Base-by-base conservation (phyloP, 1,140 invertebrate species). In the Ylistrum balloti region DNA sequence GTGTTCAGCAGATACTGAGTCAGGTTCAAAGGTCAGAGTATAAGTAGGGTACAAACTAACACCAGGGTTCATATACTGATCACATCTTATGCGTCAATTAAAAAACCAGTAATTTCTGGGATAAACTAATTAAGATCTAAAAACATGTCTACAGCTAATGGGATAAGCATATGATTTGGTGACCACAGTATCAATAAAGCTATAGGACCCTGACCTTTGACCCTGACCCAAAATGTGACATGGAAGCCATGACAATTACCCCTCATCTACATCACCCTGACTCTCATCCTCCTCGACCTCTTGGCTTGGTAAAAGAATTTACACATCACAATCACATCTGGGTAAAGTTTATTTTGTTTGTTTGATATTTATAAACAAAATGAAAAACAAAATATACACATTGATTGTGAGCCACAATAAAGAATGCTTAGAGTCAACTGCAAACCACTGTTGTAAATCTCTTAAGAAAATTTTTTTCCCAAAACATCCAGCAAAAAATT, bases 261-360 rank as follows among this genome's bases (percentile, higher is more conserved):
- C 56, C 56, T 74, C 56, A n/a, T 74, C 56, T 74, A 74, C 56
- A 74, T 74, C 56, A 74, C 56, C 56, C 22, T 74, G 56, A 28
- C 22, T 74, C 56, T 74, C 56, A 74, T 74, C 56, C 56, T 74
- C 56, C 56, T 28, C 56, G 22, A 28, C 28, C 56, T 74, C 56
- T 74, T 17, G 9, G 56, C 56, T 74, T 74, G 22, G 22, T 74
- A 74, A 74, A 74, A 74, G 22, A 74, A 74, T 74, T 74, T 74
- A 74, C 56, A 74, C 56, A 74, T 74, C 9, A 74, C 56, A 74
- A 74, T 74, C 56, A 74, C n/a, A 74, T 28, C 22, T 0, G 56
- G 28, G 56, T 0, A 74, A 28, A 28, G 22, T 74, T 74, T 74
- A 74, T 74, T 74, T 28, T 74, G 22, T 56, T 20, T 56, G 56